phyloP scores from a whole-genome alignment of 2,888 invertebrate genomes.

The Melanargia galathea region DNA sequence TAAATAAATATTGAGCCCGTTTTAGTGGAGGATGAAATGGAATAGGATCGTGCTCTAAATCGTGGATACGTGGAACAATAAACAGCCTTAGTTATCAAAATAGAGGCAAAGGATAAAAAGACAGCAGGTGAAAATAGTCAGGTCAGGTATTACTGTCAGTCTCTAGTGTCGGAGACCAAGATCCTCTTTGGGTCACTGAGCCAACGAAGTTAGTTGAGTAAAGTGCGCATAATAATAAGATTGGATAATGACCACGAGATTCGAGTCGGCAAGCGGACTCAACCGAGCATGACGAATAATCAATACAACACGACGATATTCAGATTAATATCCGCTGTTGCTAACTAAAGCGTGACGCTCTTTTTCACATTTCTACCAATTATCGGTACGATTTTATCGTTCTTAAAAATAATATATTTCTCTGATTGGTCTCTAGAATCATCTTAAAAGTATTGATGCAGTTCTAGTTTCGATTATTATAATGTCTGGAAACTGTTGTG shows the following conservation, averaged over 20 bases:
- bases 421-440: constrained; percentile 5
- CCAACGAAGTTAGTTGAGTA: constrained; percentile 26
- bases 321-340: constrained; percentile 42
- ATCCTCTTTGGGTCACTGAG: not conserved
- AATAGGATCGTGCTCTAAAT: no score
- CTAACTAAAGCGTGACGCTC: constrained; percentile 36
- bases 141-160: no score
- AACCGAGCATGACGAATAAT: constrained; percentile 42
- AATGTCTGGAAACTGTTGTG: no score
- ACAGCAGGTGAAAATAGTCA: no score
- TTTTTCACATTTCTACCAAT: constrained; percentile 30
- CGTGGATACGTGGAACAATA: no score
- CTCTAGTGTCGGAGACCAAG: not conserved
- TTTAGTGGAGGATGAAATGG: no score
- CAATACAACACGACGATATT: constrained; percentile 42
- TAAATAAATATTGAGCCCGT: no score
- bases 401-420: constrained; percentile 18
- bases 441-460: not conserved
- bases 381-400: constrained; percentile 23
- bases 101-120: no score
- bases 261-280: constrained; percentile 33
- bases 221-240: constrained; percentile 34
- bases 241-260: constrained; percentile 38
- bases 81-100: no score
- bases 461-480: not conserved